A percentile compares a stretch with the other conserved stretches of the same genome.
These are phyloP conservation scores for Limenitis arthemis DNA, from an alignment of 2,888 invertebrate species.

Conservation along the genomic window DNA sequence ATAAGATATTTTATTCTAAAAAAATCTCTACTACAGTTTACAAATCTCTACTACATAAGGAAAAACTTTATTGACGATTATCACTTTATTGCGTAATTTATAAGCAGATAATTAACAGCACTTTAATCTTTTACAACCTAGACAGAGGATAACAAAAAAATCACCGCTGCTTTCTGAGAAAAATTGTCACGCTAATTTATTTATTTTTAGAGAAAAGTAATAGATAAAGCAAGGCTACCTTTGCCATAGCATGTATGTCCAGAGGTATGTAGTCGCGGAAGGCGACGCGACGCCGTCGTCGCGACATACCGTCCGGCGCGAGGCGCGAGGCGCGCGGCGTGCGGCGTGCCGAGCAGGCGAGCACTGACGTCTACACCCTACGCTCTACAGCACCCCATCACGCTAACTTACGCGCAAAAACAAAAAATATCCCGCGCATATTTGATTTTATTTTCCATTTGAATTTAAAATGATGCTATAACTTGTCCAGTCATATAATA, in stretches of 20 bases:
- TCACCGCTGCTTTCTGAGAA: too few relatives aligned
- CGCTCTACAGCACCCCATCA: conserved; percentile 14
- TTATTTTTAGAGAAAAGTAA: neutral
- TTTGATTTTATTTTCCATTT: conserved; percentile 18
- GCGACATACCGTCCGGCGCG: conserved; percentile 51
- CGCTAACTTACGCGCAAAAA: conserved; percentile 18
- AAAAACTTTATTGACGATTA: too few relatives aligned
- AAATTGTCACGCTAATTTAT: neutral
- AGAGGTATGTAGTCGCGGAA: conserved; percentile 64
- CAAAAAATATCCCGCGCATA: conserved; percentile 22
- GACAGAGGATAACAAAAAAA: too few relatives aligned
- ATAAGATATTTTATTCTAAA: too few relatives aligned
- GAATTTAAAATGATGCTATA: conserved; percentile 4
- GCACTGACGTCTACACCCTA: conserved; percentile 24
- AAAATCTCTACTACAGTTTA: too few relatives aligned
- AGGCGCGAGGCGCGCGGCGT: conserved; percentile 38
- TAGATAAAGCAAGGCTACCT: conserved; percentile 38
- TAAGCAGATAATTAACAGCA: too few relatives aligned
- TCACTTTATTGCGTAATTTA: too few relatives aligned
- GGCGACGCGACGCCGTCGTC: conserved; percentile 61
- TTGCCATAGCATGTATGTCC: conserved; percentile 65
- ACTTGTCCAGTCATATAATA: neutral
- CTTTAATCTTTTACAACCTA: too few relatives aligned
- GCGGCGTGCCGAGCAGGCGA: conserved; percentile 40
- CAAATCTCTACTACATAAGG: too few relatives aligned